Base-by-base conservation (phyloP, 2,113 vertebrate species). In the Mustela nigripes region DNA sequence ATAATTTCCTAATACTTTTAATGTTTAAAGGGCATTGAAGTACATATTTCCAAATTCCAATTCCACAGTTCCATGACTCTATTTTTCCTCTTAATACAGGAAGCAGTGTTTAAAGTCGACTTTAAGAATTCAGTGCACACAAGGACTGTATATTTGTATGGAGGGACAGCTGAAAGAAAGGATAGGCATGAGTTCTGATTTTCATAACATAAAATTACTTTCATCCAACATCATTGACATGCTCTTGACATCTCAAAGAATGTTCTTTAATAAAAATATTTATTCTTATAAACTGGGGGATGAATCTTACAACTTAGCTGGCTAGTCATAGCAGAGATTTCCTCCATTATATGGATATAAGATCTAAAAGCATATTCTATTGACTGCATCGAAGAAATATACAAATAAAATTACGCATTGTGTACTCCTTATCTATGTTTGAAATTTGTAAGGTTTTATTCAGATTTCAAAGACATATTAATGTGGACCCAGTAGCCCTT, bases 11-110 rank as follows among this genome's bases (percentile, higher is more conserved):
- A 39, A 28, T 58, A 69, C 2, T 67, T 88, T 89, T 45, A 74
- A 62, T 97, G 93, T 91, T 80, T 71, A 93, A 96, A 76, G 50
- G 14, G 24, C 7, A 83, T 26, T 88, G 28, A 95, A 58, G 36
- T 74, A 1, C 4, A 4, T 28, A 78, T 22, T 65, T 90, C 9
- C 48, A 67, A 90, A 93, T 94, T 88, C n/a, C 8, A 91, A 24
- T 85, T 71, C 15, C 39, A 45, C 1, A 60, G 11, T 85, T 83
- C 31, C 33, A 45, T 56, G 9, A 74, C 31, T 65, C 58, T n/a
- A 19, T 65, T 95, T 69, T 80, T 84, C 39, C 89, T 50, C 28
- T 83, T 50, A 76, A 74, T 21, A 79, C 0, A 88, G 15, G 15
- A 80, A 91, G 39, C 6, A 42, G 28, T 84, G 36, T 69, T 36